Base-by-base conservation (phyloP, 1,140 invertebrate genomes). In the Planococcus citri region DNA sequence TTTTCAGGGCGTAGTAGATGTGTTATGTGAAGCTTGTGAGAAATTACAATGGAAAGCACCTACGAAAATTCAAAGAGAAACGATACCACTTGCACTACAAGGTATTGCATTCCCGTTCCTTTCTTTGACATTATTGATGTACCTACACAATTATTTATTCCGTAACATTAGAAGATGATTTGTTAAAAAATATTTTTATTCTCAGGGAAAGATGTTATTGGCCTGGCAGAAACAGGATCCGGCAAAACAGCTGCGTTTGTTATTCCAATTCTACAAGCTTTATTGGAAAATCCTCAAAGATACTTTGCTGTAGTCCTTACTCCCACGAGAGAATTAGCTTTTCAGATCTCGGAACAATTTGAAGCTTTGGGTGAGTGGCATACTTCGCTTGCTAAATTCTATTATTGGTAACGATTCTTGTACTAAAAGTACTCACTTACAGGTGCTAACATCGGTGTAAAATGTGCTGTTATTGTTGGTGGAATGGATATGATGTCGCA, bases 211-310 rank as follows among this genome's bases (percentile, higher is more conserved):
- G 96, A 99, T 81, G 85, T 98, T 0, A 97, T 99, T 75, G 96
- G 95, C 21, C 79, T 98, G 68, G 95, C 96, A 1, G 95, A 98
- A 82, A 99, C 96, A 2, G 95, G 97, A 8, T 98, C 95, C 6
- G 96, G 97, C 17, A 99, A 99, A 82, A 99, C 97, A 0, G 97
- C 90, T 29, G 94, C 97, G 0, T 99, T 99, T 82, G 94, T 94
- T 1, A 76, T 99, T 69, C 97, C 97, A 0, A 97, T 99, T 74
- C 77, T 99, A 12, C 95, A 99, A 76, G 83, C 88, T 0, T 78
- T 98, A 12, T 79, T 98, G 17, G 88, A 95, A 73, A 91, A 87
- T 77, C 95, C 95, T 6, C 95, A 97, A 76, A 81, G 94, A 76
- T 88, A 97, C 74, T 99, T 96, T 83, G 94, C 93, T 6, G 80